Base-by-base conservation (phyloP, 2,888 invertebrate genomes). In the Idaea aversata region DNA sequence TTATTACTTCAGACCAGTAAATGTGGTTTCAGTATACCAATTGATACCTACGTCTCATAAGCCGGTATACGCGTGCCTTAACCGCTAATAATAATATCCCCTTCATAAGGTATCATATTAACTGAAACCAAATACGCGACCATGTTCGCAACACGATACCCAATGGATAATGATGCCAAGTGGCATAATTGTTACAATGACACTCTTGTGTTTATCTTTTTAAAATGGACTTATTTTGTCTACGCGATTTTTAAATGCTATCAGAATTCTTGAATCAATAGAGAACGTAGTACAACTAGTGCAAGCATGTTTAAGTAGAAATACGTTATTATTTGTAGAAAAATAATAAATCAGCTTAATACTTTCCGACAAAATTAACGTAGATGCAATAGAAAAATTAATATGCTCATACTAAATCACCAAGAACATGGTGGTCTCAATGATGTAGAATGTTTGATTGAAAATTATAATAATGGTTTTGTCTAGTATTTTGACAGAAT, bases 71-170 rank as follows among this genome's bases (percentile, higher is more conserved):
- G 72, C 71, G 73, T 72, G 71, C 72, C 68, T 65, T 64, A 65
- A 69, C 70, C 64, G 62, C 67, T 60, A 63, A 63, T 70, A 71
- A 70, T 70, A 70, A 70, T 66, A 71, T 63, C 59, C 63, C 57
- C 61, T 59, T 62, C 67, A 47, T 70, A 72, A 67, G 66, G 67
- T 69, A 71, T 75, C 69, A 67, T 70, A 70, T 72, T 72, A 67
- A 66, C 60, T 70, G 73, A 63, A 73, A 73, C 72, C 47, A 57
- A 72, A 75, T 72, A 69, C 69, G 66, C 69, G 63, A 68, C 71
- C 70, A 64, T 68, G 64, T 74, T 72, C 61, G 70, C 70, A 72
- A 74, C 68, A 72, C 61, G 72, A 74, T 62, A 70, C 66, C 38
- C 57, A 62, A 38, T 59, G 61, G 61, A 65, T 70, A 70, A 74